phyloP scores from a whole-genome alignment of 2,888 invertebrate species.

The Cataglyphis livida region DNA sequence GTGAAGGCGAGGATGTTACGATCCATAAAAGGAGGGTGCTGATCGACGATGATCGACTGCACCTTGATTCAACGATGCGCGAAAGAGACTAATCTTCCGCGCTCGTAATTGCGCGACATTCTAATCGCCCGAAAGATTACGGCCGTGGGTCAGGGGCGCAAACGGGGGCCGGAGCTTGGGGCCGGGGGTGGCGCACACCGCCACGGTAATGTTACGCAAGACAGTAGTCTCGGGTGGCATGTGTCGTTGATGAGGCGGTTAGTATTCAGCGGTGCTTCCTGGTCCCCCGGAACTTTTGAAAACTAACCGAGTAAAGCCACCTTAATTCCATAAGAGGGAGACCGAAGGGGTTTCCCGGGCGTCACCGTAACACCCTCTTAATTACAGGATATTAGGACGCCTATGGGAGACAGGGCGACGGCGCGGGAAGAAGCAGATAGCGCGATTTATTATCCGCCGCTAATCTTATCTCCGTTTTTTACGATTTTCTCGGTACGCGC shows the following conservation, averaged over 20 bases:
- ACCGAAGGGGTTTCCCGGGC: slow-evolving; percentile 79
- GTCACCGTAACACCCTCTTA: slow-evolving; percentile 84
- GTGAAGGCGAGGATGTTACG: neutral
- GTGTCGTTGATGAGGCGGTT: slow-evolving; percentile 86
- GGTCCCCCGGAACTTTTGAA: slow-evolving; percentile 82
- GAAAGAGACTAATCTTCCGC: slow-evolving; percentile 54
- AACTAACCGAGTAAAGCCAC: slow-evolving; percentile 84
- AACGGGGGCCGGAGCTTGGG: slow-evolving; percentile 59
- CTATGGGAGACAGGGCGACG: slow-evolving; percentile 68
- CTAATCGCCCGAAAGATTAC: slow-evolving; percentile 83
- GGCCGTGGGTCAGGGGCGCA: slow-evolving; percentile 66
- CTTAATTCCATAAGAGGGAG: slow-evolving; percentile 84
- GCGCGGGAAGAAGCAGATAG: slow-evolving; percentile 71
- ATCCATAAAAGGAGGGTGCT: neutral
- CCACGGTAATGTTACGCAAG: slow-evolving; percentile 77
- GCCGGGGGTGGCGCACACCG: slow-evolving; percentile 58
- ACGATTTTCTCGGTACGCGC: slow-evolving; percentile 61
- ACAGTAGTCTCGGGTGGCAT: slow-evolving; percentile 81
- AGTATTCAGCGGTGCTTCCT: slow-evolving; percentile 84
- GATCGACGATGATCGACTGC: slow-evolving; percentile 41
- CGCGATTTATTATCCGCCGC: slow-evolving; percentile 71
- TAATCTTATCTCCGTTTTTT: slow-evolving; percentile 71
- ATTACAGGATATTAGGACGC: slow-evolving; percentile 84
- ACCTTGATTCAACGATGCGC: slow-evolving; percentile 16
- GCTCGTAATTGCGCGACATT: slow-evolving; percentile 77